Conservation (phyloP, 2,797 vertebrate species). For the Pseudotriccus pelzelni region DNA sequence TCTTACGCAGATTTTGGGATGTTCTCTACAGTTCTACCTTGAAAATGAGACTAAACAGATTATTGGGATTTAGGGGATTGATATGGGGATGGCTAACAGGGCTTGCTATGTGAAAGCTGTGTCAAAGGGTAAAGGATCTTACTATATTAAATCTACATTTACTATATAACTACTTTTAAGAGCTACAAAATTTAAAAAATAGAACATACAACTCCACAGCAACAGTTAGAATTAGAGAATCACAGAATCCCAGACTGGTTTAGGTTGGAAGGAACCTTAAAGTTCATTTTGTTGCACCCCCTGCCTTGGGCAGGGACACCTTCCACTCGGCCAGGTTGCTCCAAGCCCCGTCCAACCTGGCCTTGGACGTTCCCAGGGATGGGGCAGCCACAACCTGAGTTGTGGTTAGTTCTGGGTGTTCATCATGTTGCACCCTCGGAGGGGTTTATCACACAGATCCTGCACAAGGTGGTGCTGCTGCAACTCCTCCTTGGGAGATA, state of each 20-base stretch:
- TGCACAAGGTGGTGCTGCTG: not conserved
- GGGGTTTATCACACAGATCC: not conserved
- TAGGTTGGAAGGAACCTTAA: not conserved
- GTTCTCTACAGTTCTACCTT: too few species aligned
- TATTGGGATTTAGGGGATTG: too few species aligned
- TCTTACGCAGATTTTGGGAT: too few species aligned
- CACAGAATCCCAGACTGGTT: not conserved
- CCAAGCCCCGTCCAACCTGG: accelerated
- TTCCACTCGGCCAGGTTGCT: not conserved
- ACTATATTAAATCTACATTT: too few species aligned
- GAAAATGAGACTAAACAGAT: too few species aligned
- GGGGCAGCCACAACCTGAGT: not conserved
- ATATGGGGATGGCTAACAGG: too few species aligned
- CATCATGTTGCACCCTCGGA: not conserved
- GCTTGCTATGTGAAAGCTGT: too few species aligned
- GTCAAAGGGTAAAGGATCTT: too few species aligned
- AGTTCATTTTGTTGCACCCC: not conserved
- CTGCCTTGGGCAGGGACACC: not conserved
- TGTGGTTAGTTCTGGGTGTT: not conserved
- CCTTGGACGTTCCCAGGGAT: not conserved
- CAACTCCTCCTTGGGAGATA: not conserved
- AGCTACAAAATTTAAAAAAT: too few species aligned
- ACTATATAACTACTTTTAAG: too few species aligned
- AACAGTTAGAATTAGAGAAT: not conserved
- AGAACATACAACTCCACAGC: too few species aligned